phyloP scores from a whole-genome alignment of 1,140 invertebrate species.

The Penaeus japonicus region DNA sequence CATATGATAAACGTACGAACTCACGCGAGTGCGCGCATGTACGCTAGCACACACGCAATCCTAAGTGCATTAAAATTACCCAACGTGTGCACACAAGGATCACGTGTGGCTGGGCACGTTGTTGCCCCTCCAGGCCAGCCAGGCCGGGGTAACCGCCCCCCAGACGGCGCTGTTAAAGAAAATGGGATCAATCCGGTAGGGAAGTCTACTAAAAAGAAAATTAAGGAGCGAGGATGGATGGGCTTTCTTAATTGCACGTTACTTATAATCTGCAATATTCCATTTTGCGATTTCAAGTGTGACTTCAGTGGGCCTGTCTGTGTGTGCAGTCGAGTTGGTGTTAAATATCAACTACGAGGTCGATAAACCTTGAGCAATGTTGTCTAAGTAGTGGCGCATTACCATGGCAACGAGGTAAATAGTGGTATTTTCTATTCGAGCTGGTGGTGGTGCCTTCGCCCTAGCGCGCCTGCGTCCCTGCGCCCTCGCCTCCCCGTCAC shows the following conservation, averaged over 20 bases:
- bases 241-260: neutral
- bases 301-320: no score
- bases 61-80: no score
- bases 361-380: constrained; percentile 56
- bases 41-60: no score
- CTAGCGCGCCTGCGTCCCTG: neutral
- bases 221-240: constrained; percentile 29
- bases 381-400: constrained; percentile 54
- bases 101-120: neutral
- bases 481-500: neutral
- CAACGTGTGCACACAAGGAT: neutral
- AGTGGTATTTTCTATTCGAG: constrained; percentile 49
- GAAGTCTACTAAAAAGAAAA: constrained; percentile 28
- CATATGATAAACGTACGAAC: no score
- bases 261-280: no score
- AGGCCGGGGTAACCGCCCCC: neutral
- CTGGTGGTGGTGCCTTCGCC: neutral
- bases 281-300: no score
- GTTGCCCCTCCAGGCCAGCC: neutral
- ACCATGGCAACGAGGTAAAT: constrained; percentile 55
- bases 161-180: constrained; percentile 40
- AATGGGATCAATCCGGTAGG: constrained; percentile 47
- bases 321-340: no score
- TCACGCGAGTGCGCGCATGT: no score
- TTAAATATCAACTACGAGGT: constrained; percentile 7